Conservation (phyloP, 1,140 invertebrate species). For the Zaprionus ornatus region DNA sequence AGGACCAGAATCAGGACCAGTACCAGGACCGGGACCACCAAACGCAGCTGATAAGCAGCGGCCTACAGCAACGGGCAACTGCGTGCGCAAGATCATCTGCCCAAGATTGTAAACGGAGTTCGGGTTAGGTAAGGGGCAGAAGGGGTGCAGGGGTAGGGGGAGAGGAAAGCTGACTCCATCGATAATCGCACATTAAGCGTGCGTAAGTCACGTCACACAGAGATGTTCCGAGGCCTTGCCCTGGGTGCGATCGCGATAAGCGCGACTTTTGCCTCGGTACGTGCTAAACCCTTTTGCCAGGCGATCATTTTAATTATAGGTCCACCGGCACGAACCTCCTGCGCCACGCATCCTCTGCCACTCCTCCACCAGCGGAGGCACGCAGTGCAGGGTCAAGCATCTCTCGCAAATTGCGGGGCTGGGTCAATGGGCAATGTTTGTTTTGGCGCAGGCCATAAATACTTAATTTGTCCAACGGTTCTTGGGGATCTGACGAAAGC, state of each 20-base stretch:
- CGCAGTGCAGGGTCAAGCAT: conserved; percentile 60
- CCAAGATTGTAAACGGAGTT: conserved; percentile 18
- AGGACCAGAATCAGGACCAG: conserved; percentile 54
- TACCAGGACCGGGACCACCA: conserved; percentile 54
- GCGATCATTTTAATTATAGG: conserved; percentile 77
- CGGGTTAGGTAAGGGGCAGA: too few relatives aligned
- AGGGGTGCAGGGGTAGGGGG: neutral
- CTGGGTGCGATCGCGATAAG: conserved; percentile 79
- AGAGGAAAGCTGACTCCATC: conserved; percentile 42
- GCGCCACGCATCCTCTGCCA: neutral
- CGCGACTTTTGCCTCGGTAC: conserved; percentile 79
- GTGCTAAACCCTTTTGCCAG: conserved; percentile 69
- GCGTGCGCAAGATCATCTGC: conserved; percentile 62
- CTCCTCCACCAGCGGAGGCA: neutral
- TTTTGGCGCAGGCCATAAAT: conserved; percentile 64
- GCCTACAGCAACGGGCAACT: conserved; percentile 45
- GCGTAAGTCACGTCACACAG: conserved; percentile 70
- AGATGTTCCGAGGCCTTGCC: conserved; percentile 59
- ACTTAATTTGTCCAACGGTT: conserved; percentile 76
- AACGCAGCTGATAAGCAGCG: conserved; percentile 66
- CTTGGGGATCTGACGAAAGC: conserved; percentile 40
- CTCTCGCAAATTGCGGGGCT: conserved; percentile 67
- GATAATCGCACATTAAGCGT: conserved; percentile 75
- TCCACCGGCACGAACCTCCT: conserved; percentile 23
- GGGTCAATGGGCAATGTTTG: conserved; percentile 71